These are phyloP conservation scores for Polyergus mexicanus DNA, from an alignment of 1,140 invertebrate species.

Conservation along the genomic window DNA sequence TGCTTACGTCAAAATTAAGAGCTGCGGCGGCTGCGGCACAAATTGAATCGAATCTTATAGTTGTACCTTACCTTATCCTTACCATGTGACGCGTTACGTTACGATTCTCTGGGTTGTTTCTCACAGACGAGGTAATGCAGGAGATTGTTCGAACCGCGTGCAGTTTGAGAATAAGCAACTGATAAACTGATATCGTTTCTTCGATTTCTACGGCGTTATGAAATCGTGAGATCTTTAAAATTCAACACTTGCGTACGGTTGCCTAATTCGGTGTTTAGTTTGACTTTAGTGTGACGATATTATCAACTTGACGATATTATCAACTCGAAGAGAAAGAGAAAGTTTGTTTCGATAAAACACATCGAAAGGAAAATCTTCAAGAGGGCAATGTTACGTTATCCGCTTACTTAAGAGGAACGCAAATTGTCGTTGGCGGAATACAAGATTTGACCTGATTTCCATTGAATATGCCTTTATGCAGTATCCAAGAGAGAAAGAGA, in stretches of 20 bases:
- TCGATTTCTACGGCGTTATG: neutral
- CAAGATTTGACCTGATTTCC: slow-evolving; percentile 76
- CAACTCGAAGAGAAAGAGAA: neutral
- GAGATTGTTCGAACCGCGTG: neutral
- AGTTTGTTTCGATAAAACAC: neutral
- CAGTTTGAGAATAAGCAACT: neutral
- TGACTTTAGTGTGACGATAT: slow-evolving; percentile 42
- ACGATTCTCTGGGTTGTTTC: slow-evolving; percentile 27
- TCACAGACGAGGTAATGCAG: slow-evolving; percentile 12
- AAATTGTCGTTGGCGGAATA: neutral
- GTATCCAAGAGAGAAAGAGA: neutral
- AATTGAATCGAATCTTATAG: neutral
- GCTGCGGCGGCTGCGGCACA: neutral
- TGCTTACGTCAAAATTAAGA: neutral
- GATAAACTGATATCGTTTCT: neutral
- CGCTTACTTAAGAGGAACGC: slow-evolving; percentile 11
- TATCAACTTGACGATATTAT: slow-evolving; percentile 23
- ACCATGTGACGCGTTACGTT: neutral
- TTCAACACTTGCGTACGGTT: slow-evolving; percentile 7
- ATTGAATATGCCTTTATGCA: slow-evolving; percentile 71
- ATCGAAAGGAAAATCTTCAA: neutral
- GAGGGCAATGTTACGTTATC: neutral
- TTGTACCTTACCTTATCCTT: neutral
- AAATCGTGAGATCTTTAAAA: slow-evolving; percentile 22
- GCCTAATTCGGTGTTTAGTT: slow-evolving; percentile 12